Base-by-base conservation (phyloP, 2,797 vertebrate genomes). In the Hephaestus fuliginosus region DNA sequence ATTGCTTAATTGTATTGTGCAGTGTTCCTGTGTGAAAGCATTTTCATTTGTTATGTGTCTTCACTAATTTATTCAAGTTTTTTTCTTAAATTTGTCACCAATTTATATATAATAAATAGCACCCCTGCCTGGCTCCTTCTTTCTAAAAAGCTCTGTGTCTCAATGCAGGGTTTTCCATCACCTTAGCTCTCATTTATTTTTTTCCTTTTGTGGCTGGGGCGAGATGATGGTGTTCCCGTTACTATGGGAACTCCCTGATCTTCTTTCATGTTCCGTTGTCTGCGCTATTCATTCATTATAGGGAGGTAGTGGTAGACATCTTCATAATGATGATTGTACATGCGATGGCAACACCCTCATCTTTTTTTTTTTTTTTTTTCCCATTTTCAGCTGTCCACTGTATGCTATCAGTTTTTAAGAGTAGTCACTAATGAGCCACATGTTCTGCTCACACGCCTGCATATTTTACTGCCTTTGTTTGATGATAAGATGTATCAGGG, bases 401-500 rank as follows among this genome's bases (percentile, higher is more conserved):
- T 49, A 6, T 20, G 56, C 44, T 66, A 53, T 76, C 63, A 70
- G 20, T 36, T 53, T 17, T 13, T 0, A 43, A 46, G 28, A 56
- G n/a, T 30, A 20, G 60, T 61, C 51, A 60, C 28, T 52, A 62
- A 36, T 41, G 49, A 65, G 33, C 25, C 25, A 56, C n/a, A 64
- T 60, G 44, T 15, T 69, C 43, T 73, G 30, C 36, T 9, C 20
- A 44, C 25, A 46, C 7, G 4, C 53, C 41, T 12, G 20, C 56
- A 63, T 48, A 11, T 66, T 68, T 46, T 3, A 41, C 46, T 49
- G 44, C 41, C 49, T 73, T 55, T 72, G 43, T 20, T 61, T 78
- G 36, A 63, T 63, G 36, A 76, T 75, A 28, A 75, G 11, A 85
- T 78, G 22, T 62, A 78, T 76, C 55, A 71, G 25, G 49, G 74